Base-by-base conservation (phyloP, 1,140 invertebrate genomes). In the Octopus sinensis region DNA sequence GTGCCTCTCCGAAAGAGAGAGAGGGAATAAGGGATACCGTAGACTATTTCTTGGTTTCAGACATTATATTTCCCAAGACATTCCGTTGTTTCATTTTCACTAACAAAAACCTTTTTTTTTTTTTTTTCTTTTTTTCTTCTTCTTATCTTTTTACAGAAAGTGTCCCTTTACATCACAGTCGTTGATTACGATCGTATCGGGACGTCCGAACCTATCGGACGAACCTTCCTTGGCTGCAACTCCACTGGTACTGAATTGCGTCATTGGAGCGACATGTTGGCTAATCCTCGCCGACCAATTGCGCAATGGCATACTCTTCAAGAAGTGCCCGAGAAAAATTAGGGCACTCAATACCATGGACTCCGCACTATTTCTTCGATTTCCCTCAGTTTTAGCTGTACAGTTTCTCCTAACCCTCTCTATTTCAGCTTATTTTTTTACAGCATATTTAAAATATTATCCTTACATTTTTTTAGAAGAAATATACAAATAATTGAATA, bases 171-270 rank as follows among this genome's bases (percentile, higher is more conserved):
- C 89, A 95, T 99, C 86, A 99, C 98, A 79, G 98, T 99, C 86
- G 98, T 99, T 89, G 98, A 99, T 92, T 99, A 99, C 92, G 98
- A 99, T 93, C 96, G 98, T 91, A 99, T 99, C 91, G 98, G 98
- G 77, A 99, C 98, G 76, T 99, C 97, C 85, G 98, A 99, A 91
- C 97, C 98, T 30, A 99, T 99, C 90, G 98, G 98, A 84, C 96
- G 98, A 91, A 96, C 96, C 83, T 93, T 99, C 81, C 93, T 99
- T 84, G 98, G 98, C 76, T 99, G 98, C 92, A 98, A 97, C 92
- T 97, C 97, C 86, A 87, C 88, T 56, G 98, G 98, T 81, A 98
- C 97, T 43, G 98, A 99, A 91, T 92, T 99, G 78, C 95, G 98
- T 86, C 98, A 99, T 92, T 99, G 98, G 98, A 99, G 97, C 80